Conservation (phyloP, 2,113 vertebrate genomes). For the Pluvianellus socialis region DNA sequence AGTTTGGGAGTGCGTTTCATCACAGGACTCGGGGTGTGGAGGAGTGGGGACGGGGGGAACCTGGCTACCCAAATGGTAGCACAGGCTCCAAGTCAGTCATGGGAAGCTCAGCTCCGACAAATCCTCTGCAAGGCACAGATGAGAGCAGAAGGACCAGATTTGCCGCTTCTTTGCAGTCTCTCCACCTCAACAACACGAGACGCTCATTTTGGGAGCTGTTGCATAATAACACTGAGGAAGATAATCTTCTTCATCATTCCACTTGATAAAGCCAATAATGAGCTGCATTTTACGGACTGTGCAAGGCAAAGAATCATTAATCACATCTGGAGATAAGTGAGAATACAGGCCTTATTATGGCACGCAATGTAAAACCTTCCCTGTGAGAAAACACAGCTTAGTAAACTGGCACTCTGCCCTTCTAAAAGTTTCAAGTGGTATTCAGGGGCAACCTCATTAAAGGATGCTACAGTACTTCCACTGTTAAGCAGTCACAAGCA, state of each 20-base stretch:
- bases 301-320: not conserved
- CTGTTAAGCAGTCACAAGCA: not conserved
- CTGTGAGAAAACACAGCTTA: not conserved
- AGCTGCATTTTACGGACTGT: not conserved
- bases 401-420: not conserved
- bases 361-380: not conserved
- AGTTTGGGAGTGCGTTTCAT: not conserved
- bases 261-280: not conserved
- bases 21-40: rapidly evolving
- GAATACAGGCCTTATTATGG: not conserved
- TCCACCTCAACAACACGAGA: not conserved
- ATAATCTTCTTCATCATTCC: not conserved
- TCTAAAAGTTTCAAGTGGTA: not conserved
- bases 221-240: not conserved
- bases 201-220: not conserved
- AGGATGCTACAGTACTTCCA: not conserved
- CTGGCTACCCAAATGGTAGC: not conserved
- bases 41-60: not conserved
- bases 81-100: not conserved
- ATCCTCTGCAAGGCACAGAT: not conserved
- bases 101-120: not conserved
- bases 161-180: not conserved
- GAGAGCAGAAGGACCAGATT: not conserved
- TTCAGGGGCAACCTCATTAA: not conserved
- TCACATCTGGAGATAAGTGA: not conserved